Percentiles rank a stretch among this genome's conserved stretches.
phyloP scores from a whole-genome alignment of 2,113 vertebrate genomes.

The Loxodonta africana region DNA sequence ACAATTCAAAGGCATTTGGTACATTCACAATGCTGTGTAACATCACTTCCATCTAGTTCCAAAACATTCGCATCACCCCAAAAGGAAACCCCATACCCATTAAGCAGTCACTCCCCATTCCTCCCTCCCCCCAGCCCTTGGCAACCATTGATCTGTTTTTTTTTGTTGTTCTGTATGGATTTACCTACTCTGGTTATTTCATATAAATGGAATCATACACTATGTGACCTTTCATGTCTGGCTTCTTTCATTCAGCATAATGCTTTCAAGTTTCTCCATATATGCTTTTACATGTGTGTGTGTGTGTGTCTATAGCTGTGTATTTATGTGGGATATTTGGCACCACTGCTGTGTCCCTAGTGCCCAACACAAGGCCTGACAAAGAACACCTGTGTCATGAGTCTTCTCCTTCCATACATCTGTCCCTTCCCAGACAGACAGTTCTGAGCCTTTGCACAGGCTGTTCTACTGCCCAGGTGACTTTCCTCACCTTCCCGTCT shows the following conservation, averaged over 20 bases:
- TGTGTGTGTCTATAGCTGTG: neutral
- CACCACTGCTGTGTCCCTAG: neutral
- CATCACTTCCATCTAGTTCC: neutral
- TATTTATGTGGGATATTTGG: neutral
- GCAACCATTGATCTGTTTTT: neutral
- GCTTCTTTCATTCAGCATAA: neutral
- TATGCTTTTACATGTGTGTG: neutral
- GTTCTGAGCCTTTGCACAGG: neutral
- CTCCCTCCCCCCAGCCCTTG: neutral
- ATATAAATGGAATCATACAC: neutral
- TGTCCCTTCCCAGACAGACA: neutral
- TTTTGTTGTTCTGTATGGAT: neutral
- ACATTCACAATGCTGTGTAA: neutral
- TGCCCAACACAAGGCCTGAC: neutral
- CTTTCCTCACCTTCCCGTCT: neutral
- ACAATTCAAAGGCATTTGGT: neutral
- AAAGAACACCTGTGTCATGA: neutral
- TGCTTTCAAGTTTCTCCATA: slow-evolving; percentile 24
- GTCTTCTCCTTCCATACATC: neutral
- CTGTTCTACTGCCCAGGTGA: neutral
- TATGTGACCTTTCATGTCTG: neutral
- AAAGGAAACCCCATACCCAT: neutral
- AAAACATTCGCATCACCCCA: neutral
- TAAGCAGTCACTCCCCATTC: neutral
- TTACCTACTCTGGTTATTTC: neutral